These are phyloP conservation scores for Trimorus sp. DNA, from an alignment of 2,888 invertebrate genomes.

Conservation along the genomic window DNA sequence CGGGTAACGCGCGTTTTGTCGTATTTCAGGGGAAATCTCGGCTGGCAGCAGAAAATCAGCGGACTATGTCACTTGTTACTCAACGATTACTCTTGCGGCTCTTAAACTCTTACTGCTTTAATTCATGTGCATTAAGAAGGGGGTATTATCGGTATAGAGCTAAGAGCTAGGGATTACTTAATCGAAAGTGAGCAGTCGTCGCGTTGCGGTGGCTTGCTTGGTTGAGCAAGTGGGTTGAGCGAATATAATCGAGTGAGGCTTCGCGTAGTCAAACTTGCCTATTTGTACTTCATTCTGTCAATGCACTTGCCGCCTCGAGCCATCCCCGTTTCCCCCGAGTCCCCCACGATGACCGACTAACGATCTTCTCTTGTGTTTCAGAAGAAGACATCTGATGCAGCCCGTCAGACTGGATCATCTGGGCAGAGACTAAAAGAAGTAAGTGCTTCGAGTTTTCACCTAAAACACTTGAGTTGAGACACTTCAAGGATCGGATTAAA, in stretches of 20 bases:
- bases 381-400: no score
- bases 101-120: conserved; percentile 67
- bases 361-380: no score
- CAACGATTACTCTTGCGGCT: conserved; percentile 63
- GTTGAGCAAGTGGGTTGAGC: conserved; percentile 76
- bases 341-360: no score
- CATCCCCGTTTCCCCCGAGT: neutral
- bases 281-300: conserved; percentile 62
- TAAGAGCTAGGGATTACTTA: conserved; percentile 73
- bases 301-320: conserved; percentile 57
- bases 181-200: conserved; percentile 76
- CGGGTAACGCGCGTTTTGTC: conserved; percentile 28
- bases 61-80: conserved; percentile 67
- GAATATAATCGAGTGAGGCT: conserved; percentile 69
- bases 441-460: no score
- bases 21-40: conserved; percentile 44
- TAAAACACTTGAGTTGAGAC: no score
- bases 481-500: no score
- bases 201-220: conserved; percentile 71
- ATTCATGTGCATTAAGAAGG: conserved; percentile 70
- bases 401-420: no score
- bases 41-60: conserved; percentile 66
- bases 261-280: conserved; percentile 67
- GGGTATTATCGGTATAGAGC: conserved; percentile 69
- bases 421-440: no score